Percentiles rank a stretch among this genome's conserved stretches.
These are phyloP conservation scores for Rhinopomastus cyanomelas DNA, from an alignment of 2,113 vertebrate genomes.

Conservation along the genomic window DNA sequence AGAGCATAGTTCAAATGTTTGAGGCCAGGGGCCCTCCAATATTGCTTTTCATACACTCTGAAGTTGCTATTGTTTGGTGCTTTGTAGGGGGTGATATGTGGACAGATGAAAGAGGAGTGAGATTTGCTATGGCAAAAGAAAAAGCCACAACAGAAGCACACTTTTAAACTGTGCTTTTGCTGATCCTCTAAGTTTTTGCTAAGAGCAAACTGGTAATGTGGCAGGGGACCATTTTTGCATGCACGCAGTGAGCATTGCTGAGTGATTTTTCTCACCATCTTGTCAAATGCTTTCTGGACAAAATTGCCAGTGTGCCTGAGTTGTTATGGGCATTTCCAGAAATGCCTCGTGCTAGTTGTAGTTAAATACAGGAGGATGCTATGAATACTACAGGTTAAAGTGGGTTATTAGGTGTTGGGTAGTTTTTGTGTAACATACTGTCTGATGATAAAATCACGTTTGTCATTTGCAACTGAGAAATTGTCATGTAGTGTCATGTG, in stretches of 20 bases:
- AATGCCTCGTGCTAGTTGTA: not conserved
- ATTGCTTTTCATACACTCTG: not conserved
- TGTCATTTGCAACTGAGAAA: not conserved
- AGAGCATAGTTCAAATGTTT: not conserved
- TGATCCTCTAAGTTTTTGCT: not conserved
- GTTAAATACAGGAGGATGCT: not conserved
- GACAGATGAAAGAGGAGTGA: not conserved
- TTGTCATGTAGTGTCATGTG: not conserved
- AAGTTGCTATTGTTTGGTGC: not conserved
- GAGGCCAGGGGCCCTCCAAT: not conserved
- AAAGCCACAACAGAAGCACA: not conserved
- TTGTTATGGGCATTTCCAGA: not conserved
- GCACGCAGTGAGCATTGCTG: not conserved
- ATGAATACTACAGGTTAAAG: not conserved
- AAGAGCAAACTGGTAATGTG: not conserved
- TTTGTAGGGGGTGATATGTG: not conserved
- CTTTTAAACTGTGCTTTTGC: not conserved
- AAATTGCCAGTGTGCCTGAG: not conserved
- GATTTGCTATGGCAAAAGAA: not conserved
- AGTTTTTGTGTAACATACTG: not conserved
- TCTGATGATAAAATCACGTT: not conserved
- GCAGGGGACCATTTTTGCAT: not conserved
- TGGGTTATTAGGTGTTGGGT: no score
- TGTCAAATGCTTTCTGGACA: conserved; percentile 1
- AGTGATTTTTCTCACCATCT: conserved; percentile 8